Conservation (phyloP, 2,797 vertebrate species). For the Sebastes minor region DNA sequence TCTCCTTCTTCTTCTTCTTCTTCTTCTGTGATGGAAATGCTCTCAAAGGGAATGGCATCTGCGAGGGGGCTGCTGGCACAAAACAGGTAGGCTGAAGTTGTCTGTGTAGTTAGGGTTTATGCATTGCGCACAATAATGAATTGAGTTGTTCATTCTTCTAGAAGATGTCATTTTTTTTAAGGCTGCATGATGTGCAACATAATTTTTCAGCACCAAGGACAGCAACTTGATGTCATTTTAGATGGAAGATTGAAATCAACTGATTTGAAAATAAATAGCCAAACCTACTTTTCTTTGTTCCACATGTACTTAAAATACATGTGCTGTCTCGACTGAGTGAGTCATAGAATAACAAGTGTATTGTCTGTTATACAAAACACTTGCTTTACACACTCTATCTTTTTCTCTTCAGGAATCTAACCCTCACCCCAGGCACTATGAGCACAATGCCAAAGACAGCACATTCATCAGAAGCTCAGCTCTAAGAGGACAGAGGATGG, state of each 20-base stretch:
- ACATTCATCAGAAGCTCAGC: slow-evolving; percentile 14
- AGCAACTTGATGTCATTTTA: slow-evolving; percentile 61
- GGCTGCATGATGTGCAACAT: neutral
- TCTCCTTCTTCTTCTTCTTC: neutral
- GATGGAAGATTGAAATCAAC: neutral
- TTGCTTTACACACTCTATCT: neutral
- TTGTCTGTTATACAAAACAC: neutral
- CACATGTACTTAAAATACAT: neutral
- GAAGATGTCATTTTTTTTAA: neutral
- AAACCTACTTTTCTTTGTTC: neutral
- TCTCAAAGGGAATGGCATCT: slow-evolving; percentile 33
- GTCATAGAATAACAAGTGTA: neutral
- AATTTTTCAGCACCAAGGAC: slow-evolving; percentile 84
- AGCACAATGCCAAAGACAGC: slow-evolving; percentile 21
- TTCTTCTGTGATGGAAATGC: slow-evolving; percentile 37
- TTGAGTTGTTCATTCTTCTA: neutral
- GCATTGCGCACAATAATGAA: neutral
- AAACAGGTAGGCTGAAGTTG: slow-evolving; percentile 64
- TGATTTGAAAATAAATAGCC: neutral
- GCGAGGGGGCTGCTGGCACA: slow-evolving; percentile 24
- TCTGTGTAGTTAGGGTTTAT: neutral
- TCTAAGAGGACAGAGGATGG: slow-evolving; percentile 53
- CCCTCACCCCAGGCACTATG: slow-evolving; percentile 2
- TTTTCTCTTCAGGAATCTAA: slow-evolving; percentile 33
- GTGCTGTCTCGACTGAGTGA: neutral